Evolutionary conservation across 2,888 invertebrate genomes (phyloP).

Genomic region (Oscheius sp.): DNA sequence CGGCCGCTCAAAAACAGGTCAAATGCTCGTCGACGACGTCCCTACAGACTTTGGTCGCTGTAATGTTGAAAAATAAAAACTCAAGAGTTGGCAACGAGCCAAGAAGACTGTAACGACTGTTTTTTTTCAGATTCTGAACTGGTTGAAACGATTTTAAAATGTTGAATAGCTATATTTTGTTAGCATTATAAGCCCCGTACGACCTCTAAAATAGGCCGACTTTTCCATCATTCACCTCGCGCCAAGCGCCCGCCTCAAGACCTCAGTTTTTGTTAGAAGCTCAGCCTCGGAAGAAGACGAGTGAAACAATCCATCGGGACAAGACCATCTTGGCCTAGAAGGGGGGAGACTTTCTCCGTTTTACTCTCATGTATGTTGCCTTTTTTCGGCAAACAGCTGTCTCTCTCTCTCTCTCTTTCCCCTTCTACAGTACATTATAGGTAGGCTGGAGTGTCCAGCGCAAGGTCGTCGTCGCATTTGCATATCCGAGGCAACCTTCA

Average conservation of each 20-base stretch:
- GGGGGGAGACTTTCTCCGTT: background rate
- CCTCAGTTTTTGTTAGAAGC: slow-evolving; percentile 22
- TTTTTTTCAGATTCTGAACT: background rate
- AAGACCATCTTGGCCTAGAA: slow-evolving; percentile 22
- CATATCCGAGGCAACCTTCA: slow-evolving; percentile 29
- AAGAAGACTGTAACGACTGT: background rate
- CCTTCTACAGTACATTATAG: slow-evolving; percentile 28
- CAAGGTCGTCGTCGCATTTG: slow-evolving; percentile 29
- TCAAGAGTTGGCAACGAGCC: background rate
- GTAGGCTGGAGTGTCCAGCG: slow-evolving; percentile 2
- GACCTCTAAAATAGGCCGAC: slow-evolving; percentile 27
- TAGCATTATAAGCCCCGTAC: slow-evolving; percentile 21
- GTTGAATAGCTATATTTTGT: background rate
- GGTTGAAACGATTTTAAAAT: background rate
- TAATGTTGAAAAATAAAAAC: slow-evolving; percentile 1
- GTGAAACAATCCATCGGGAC: slow-evolving; percentile 3
- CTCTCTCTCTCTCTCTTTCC: background rate
- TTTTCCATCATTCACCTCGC: slow-evolving; percentile 25
- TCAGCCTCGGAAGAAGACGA: slow-evolving; percentile 8
- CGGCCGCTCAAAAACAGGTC: slow-evolving; percentile 28
- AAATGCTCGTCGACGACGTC: slow-evolving; percentile 22
- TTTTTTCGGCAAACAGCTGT: slow-evolving; percentile 10
- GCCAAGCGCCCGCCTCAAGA: background rate
- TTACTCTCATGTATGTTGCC: background rate
- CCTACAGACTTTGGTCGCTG: slow-evolving; percentile 23